phyloP scores from a whole-genome alignment of 2,888 invertebrate genomes.

The Cephus pulcher region DNA sequence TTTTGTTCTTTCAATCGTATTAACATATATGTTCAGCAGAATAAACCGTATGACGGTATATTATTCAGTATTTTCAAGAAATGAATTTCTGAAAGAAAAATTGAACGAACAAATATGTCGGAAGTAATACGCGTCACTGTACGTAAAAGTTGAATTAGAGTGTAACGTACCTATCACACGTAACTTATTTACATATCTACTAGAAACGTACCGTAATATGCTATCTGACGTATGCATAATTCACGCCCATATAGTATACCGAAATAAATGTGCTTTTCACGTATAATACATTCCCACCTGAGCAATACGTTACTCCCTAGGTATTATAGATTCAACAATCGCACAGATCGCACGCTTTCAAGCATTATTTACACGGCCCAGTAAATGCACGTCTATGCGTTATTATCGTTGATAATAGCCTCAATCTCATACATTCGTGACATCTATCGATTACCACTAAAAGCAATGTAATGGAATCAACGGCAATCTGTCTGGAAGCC shows the following conservation, averaged over 20 bases:
- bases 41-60: background rate
- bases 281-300: background rate
- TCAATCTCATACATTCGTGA: background rate
- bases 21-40: background rate
- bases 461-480: background rate
- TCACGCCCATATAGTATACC: background rate
- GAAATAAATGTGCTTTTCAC: background rate
- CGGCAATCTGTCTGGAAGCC: background rate
- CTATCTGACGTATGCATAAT: background rate
- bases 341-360: background rate
- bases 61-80: background rate
- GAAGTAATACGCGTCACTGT: background rate
- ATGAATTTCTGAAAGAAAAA: background rate
- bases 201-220: background rate
- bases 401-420: background rate
- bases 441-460: background rate
- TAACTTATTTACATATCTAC: background rate
- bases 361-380: background rate
- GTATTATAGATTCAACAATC: background rate
- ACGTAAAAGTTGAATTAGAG: background rate
- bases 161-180: background rate
- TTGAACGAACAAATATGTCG: background rate
- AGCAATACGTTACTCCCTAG: background rate
- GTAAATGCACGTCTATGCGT: background rate
- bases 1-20: background rate